These are phyloP conservation scores for Phycodurus eques DNA, from an alignment of 2,113 vertebrate genomes.

Conservation along the genomic window DNA sequence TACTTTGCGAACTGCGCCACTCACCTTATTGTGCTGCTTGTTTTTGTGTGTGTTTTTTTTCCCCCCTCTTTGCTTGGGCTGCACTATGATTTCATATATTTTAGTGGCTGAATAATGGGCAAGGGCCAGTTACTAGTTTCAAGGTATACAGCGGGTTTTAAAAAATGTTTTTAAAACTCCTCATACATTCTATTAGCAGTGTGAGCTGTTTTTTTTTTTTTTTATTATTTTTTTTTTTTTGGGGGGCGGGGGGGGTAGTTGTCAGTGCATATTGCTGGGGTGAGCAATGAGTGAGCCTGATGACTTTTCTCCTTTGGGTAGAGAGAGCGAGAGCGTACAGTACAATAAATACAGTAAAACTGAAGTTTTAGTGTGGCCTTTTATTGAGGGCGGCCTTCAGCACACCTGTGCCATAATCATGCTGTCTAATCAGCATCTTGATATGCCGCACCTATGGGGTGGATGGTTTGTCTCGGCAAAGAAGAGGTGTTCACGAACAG, in stretches of 20 bases:
- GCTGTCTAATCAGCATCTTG: too few species aligned
- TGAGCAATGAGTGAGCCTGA: not conserved
- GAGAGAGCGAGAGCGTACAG: too few species aligned
- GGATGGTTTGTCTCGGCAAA: too few species aligned
- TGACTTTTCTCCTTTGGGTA: not conserved
- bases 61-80: not conserved
- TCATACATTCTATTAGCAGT: not conserved
- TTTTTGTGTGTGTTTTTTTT: not conserved
- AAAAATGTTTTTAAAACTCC: not conserved
- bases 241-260: not conserved
- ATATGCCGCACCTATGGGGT: too few species aligned
- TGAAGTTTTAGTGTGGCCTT: too few species aligned
- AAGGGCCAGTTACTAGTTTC: not conserved
- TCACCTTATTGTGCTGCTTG: not conserved
- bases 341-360: too few species aligned
- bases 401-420: too few species aligned
- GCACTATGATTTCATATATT: not conserved
- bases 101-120: not conserved
- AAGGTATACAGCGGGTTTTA: not conserved
- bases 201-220: too few species aligned
- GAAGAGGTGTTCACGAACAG: too few species aligned
- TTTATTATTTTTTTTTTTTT: not conserved
- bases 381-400: too few species aligned
- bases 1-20: not conserved
- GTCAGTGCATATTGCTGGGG: not conserved